Evolutionary conservation across 2,113 vertebrate species (phyloP), one percentile per base, ranked within the genome.

Genomic region (Xiphophorus hellerii): DNA sequence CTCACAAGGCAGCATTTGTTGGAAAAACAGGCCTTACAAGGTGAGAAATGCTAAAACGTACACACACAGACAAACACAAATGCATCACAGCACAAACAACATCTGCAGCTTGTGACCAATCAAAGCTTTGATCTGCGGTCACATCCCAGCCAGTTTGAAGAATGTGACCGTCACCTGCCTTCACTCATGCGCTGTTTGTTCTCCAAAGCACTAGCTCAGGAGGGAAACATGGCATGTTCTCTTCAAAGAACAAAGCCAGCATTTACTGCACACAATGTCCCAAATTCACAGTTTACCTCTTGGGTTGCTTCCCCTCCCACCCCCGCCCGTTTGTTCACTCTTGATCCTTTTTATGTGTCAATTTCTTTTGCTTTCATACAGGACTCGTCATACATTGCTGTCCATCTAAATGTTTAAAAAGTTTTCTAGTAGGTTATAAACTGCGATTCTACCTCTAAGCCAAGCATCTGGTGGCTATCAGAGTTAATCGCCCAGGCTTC

Each of bases 401-500:
- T 58, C 51, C 22, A 58, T 58, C 22, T 58, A 58, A 58, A 17
- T 58, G 51, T n/a, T n/a, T 58, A n/a, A 58, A 58, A 58, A 0
- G 51, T 58, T 58, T 58, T n/a, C 22, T 58, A 10, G 22, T 6
- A 1, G 51, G 51, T 3, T 58, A 58, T n/a, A 58, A 58, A 58
- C 51, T n/a, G 62, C 48, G 60, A 63, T 78, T 72, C 25, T 66
- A 80, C 75, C 84, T 88, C 77, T 27, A 54, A 86, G 77, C 77
- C 76, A 69, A 72, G 85, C 89, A 91, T 93, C 89, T 92, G 92
- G 89, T 88, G 89, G 82, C 88, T 70, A 91, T 93, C 90, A 92
- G 85, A 91, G 88, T 91, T 93, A 93, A 92, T 93, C 88, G 82
- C 87, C 88, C 88, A 80, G 69, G 89, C 87, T 90, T 90, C 89